phyloP scores from a whole-genome alignment of 1,140 invertebrate genomes.

The Melanaphis sacchari region DNA sequence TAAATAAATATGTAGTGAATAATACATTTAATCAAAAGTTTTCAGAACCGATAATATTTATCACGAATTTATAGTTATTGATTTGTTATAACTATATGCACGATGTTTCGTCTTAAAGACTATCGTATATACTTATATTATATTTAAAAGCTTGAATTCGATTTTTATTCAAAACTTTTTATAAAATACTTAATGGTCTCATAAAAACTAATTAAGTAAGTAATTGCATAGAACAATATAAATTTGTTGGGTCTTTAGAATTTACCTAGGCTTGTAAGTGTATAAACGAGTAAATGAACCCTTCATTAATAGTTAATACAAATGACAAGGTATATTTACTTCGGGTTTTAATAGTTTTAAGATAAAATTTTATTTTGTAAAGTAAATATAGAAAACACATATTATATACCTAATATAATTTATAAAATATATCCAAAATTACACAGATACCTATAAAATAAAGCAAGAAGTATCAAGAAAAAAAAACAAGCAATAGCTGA shows the following conservation, averaged over 20 bases:
- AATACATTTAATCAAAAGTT: background rate
- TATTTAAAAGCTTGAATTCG: background rate
- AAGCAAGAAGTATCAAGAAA: background rate
- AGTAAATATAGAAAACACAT: background rate
- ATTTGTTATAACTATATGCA: background rate
- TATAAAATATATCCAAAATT: background rate
- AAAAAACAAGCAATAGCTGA: background rate
- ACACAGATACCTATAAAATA: background rate
- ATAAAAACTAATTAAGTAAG: background rate
- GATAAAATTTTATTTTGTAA: background rate
- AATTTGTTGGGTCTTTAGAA: background rate
- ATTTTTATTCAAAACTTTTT: background rate
- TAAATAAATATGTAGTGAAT: background rate
- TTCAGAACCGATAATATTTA: background rate
- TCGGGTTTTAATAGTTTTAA: background rate
- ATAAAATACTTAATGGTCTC: background rate
- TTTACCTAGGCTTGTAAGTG: background rate
- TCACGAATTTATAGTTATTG: background rate
- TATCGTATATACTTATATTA: background rate
- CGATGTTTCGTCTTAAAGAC: background rate
- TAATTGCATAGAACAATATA: background rate
- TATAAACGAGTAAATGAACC: background rate
- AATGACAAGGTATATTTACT: background rate
- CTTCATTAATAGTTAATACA: background rate
- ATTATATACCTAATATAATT: background rate